Conservation (phyloP, 2,888 invertebrate genomes). For the Agonopterix subpropinquella region DNA sequence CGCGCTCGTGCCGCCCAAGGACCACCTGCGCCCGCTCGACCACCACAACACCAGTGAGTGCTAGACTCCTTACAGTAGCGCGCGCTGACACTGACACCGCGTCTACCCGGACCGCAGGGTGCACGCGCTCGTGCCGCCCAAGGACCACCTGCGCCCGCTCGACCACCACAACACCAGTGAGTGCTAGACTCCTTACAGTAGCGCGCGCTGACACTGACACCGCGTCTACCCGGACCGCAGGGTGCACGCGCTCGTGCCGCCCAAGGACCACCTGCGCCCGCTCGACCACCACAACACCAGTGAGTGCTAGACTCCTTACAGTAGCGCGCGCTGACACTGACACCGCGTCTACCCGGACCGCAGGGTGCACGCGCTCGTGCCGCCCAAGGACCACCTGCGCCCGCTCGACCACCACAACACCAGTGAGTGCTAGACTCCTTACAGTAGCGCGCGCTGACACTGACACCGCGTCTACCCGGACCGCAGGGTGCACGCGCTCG, state of each 20-base stretch:
- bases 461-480: constrained; percentile 96
- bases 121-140: constrained; percentile 87
- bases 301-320: no score
- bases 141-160: constrained; percentile 84
- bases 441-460: no score
- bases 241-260: constrained; percentile 88
- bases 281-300: constrained; percentile 75
- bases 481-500: constrained; percentile 88
- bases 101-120: constrained; percentile 95
- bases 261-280: constrained; percentile 83
- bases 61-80: no score
- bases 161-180: constrained; percentile 70
- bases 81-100: constrained; percentile 83
- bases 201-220: no score
- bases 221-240: constrained; percentile 95
- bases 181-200: no score
- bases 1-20: constrained; percentile 84
- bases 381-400: constrained; percentile 85
- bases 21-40: constrained; percentile 84
- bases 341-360: constrained; percentile 96
- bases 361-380: constrained; percentile 87
- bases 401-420: constrained; percentile 77
- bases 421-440: no score
- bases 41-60: constrained; percentile 61
- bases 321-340: no score